Percentiles rank a stretch among this genome's conserved stretches.
These are phyloP conservation scores for Ianthella basta DNA, from an alignment of 37 sponge, comb jelly and placozoan species.

Conservation along the genomic window DNA sequence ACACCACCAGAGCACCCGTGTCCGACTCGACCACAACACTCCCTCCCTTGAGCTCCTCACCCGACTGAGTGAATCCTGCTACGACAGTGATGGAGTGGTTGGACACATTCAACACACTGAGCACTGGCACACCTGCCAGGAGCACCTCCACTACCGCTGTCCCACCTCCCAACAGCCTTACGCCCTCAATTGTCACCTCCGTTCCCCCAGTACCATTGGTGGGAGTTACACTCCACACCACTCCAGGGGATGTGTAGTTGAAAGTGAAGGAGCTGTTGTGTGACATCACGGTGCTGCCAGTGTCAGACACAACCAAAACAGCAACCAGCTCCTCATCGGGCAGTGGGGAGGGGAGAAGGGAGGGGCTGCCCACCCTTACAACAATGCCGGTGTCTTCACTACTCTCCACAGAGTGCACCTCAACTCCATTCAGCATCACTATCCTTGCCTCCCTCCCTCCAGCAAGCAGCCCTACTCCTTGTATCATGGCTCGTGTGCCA, in stretches of 20 bases:
- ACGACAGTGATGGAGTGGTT: conserved; percentile 24
- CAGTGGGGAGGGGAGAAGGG: neutral
- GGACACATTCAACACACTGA: neutral
- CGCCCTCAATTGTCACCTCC: conserved; percentile 57
- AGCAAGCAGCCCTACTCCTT: conserved; percentile 41
- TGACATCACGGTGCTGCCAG: conserved; percentile 45
- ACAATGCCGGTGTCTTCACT: conserved; percentile 26
- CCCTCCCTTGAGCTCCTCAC: conserved; percentile 11
- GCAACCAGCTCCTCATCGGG: neutral
- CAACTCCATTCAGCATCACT: conserved; percentile 31
- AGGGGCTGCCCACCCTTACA: conserved; percentile 42
- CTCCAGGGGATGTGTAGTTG: conserved; percentile 39
- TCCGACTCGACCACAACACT: conserved; percentile 51
- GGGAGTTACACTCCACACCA: conserved; percentile 48
- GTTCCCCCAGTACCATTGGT: conserved; percentile 40
- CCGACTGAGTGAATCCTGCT: conserved; percentile 44
- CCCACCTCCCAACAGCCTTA: conserved; percentile 62
- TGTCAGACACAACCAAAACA: conserved; percentile 33
- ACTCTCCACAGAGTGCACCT: neutral
- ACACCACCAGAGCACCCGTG: conserved; percentile 61
- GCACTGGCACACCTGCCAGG: conserved; percentile 52
- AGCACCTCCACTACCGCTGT: conserved; percentile 21
- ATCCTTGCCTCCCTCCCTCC: conserved; percentile 36
- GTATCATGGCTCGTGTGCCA: conserved; percentile 59
- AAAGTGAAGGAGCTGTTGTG: conserved; percentile 15